Evolutionary conservation across 2,113 vertebrate species (phyloP), one percentile per base, ranked within the genome.

Genomic region (Vicugna pacos): DNA sequence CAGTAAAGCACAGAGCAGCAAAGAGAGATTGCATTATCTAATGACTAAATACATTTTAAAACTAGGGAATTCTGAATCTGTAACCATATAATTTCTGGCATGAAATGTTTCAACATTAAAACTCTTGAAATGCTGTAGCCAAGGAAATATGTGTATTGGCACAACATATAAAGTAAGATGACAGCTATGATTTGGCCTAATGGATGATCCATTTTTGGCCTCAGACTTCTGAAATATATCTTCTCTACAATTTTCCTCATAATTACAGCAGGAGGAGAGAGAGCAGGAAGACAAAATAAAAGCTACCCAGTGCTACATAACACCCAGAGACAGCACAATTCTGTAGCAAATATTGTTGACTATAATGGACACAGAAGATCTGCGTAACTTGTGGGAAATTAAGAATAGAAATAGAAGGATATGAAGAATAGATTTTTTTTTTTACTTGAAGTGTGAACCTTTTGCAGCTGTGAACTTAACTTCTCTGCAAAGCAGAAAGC

Each of bases 81-180:
- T 84, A 60, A n/a, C n/a, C 16, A 42, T 67, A 56, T 58, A 35
- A 85, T 91, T 94, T 73, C 35, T 73, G 48, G 19, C 14, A 79
- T 30, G 24, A 94, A 92, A 56, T n/a, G 24, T 76, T 69, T 93
- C 60, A 17, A 30, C 60, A 75, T 81, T 89, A 65, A 95, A 88
- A 88, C 1, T 2, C 22, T 75, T 75, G 30, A 52, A 70, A 38
- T 64, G 42, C 4, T 35, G 4, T 15, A 56, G 52, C 14, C 46
- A 84, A 75, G 19, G 20, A 58, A n/a, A n/a, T 64, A 8, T 2
- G 14, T 38, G 91, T 77, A 42, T 11, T 56, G 32, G 7, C 35
- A 64, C 14, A 84, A 35, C 1, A 30, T 70, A 82, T 26, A 50
- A 91, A 67, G 8, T 32, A 20, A 76, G 17, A 86, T 4, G 16